Percentiles rank a stretch among this genome's conserved stretches.
phyloP scores from a whole-genome alignment of 2,888 invertebrate genomes.

The Nomada hirtipes region DNA sequence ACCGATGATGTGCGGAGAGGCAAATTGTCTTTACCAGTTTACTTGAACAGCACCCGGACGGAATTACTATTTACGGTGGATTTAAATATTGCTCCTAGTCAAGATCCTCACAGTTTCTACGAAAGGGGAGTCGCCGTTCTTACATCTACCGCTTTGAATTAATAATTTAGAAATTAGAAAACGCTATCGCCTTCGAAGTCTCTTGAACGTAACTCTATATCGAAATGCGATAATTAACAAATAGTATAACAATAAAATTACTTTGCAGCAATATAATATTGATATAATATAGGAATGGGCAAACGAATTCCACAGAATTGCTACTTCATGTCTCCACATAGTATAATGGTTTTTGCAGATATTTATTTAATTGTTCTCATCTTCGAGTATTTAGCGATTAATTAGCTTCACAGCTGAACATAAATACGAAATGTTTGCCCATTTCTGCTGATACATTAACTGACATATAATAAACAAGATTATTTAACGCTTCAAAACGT shows the following conservation, averaged over 20 bases:
- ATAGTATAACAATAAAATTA: constrained; percentile 30
- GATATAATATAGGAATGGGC: constrained; percentile 41
- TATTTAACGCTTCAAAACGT: constrained; percentile 46
- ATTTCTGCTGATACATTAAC: constrained; percentile 26
- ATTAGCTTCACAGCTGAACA: neutral
- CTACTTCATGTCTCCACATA: constrained; percentile 15
- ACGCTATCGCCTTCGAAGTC: constrained; percentile 25
- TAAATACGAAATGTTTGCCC: constrained; percentile 40
- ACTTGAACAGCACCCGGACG: constrained; percentile 97
- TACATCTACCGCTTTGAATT: constrained; percentile 96
- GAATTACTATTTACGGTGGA: constrained; percentile 98
- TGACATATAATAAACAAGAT: constrained; percentile 33
- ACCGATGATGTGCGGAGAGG: constrained; percentile 85
- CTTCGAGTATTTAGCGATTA: constrained; percentile 37
- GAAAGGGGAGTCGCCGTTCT: constrained; percentile 99
- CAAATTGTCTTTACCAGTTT: constrained; percentile 96
- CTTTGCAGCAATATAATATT: constrained; percentile 20
- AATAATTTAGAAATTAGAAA: constrained; percentile 76
- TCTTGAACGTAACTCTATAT: constrained; percentile 13
- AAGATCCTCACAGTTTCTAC: constrained; percentile 98
- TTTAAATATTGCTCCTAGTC: constrained; percentile 95
- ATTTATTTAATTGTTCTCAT: constrained; percentile 44
- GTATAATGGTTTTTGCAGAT: constrained; percentile 24
- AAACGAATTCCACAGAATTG: constrained; percentile 25
- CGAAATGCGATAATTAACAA: constrained; percentile 31